phyloP scores from a whole-genome alignment of 2,113 vertebrate genomes.

The Gnathonemus echidnorhynchus region DNA sequence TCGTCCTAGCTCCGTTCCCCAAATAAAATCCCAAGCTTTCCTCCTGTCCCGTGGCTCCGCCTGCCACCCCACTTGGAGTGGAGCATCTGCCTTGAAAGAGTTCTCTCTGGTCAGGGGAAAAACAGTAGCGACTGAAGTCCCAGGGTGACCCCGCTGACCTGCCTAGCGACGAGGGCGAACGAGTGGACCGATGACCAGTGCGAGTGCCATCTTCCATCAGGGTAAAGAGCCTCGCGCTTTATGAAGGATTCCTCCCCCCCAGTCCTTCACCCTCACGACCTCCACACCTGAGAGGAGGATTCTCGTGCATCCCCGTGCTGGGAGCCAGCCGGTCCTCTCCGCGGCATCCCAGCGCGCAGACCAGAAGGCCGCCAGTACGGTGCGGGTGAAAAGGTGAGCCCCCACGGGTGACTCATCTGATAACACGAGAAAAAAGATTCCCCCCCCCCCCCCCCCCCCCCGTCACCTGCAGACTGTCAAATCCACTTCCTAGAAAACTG shows the following conservation, averaged over 20 bases:
- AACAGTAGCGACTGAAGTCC: background rate
- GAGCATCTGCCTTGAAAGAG: background rate
- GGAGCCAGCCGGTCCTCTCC: background rate
- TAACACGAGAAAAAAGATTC: background rate
- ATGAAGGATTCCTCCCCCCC: background rate
- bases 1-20: background rate
- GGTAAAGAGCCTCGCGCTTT: background rate
- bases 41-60: background rate
- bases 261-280: background rate
- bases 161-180: background rate
- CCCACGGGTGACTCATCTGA: background rate
- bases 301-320: background rate
- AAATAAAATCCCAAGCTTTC: background rate
- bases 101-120: background rate
- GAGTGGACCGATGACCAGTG: background rate
- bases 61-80: background rate
- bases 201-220: background rate
- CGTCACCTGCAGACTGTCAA: background rate
- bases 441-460: too few species aligned
- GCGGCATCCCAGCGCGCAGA: background rate
- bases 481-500: background rate
- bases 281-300: background rate
- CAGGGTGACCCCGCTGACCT: background rate
- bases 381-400: background rate
- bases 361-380: background rate